phyloP scores from a whole-genome alignment of 2,888 invertebrate species.

The Sarcophaga carnaria region DNA sequence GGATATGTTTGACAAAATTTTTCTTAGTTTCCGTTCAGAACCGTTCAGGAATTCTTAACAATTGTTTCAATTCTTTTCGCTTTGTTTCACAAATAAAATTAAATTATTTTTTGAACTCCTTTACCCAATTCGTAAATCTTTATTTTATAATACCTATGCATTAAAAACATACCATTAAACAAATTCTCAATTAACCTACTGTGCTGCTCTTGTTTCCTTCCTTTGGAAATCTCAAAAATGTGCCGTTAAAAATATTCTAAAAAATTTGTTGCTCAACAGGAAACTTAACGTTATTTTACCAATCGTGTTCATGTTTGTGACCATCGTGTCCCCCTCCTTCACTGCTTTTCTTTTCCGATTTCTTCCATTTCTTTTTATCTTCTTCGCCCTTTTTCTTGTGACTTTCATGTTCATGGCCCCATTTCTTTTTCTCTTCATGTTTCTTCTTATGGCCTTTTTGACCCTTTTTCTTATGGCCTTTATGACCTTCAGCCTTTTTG shows the following conservation, averaged over 20 bases:
- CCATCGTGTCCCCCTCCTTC: conserved; percentile 36
- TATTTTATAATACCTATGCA: too few relatives aligned
- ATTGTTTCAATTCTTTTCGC: neutral
- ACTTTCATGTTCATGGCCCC: conserved; percentile 88
- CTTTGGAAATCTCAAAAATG: too few relatives aligned
- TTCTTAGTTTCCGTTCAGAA: neutral
- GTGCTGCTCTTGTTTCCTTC: too few relatives aligned
- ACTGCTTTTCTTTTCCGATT: conserved; percentile 83
- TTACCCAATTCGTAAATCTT: too few relatives aligned
- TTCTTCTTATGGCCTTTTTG: conserved; percentile 91
- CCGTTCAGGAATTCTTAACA: neutral
- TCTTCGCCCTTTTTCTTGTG: conserved; percentile 91
- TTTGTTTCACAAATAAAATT: too few relatives aligned
- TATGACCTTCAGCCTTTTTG: conserved; percentile 90
- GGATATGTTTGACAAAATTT: too few relatives aligned
- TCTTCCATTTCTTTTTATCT: conserved; percentile 90
- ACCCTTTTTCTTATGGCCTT: conserved; percentile 90
- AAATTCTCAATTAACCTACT: too few relatives aligned
- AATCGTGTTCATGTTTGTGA: conserved; percentile 63
- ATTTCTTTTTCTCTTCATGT: conserved; percentile 89
- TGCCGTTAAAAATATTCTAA: too few relatives aligned
- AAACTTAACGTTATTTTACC: conserved; percentile 40
- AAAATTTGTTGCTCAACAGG: too few relatives aligned
- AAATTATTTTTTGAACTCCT: too few relatives aligned
- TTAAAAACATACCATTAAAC: too few relatives aligned